Base-by-base conservation (phyloP, 2,113 vertebrate genomes). In the Daboia siamensis region DNA sequence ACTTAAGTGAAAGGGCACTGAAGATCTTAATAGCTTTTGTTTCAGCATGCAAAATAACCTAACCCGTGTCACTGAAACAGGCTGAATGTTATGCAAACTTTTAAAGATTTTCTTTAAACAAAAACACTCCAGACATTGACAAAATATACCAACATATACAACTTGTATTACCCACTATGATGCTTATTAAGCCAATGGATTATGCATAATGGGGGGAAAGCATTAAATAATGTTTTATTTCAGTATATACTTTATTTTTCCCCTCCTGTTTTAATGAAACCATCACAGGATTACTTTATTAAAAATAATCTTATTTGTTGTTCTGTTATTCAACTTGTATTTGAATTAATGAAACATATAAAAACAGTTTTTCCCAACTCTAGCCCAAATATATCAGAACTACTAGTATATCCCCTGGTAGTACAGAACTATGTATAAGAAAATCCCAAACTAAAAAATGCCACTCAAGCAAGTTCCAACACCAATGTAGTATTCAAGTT, bases 371-470 rank as follows among this genome's bases (percentile, higher is more conserved):
- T 20, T 56, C 44, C 44, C 29, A 48, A 89, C 51, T 55, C 21
- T 9, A 57, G 59, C 48, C 21, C 24, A 55, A 48, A 64, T 52
- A 46, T 39, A 55, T 23, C 44, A 59, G 4, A 48, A 59, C 21
- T 29, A 89, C 84, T 86, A 21, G 74, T 44, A 61, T 29, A 61
- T 7, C 61, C 88, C 23, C 8, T 51, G 23, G 3, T 55, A 74
- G 52, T 48, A 13, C 48, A 24, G 59, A 61, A n/a, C 8, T 59
- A 52, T 39, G 51, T 57, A 46, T n/a, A 57, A 48, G 21, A 91
- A 91, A 91, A 64, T 8, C 84, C 46, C 55, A 91, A 54, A 29
- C 80, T 86, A 44, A 39, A 89, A 90, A 86, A 90, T 64, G 88
- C 20, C 74, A 90, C 21, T 92, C 55, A 86, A 90, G 55, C 29